A percentile compares a stretch with the other conserved stretches of the same genome.
Conservation (phyloP, 2,797 vertebrate genomes). For the Mormyrus hasselquistii region DNA sequence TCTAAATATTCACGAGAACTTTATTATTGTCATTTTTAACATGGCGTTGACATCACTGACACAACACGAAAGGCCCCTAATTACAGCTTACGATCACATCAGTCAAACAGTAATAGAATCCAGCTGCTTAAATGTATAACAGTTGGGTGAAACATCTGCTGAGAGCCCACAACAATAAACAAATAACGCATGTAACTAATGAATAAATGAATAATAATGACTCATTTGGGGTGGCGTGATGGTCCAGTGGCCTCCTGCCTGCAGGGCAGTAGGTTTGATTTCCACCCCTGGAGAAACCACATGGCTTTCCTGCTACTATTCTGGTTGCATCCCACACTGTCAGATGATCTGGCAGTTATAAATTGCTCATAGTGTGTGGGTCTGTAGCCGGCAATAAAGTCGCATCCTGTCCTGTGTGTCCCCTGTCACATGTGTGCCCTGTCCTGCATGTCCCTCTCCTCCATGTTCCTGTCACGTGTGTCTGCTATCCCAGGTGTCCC, state of each 20-base stretch:
- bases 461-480: not conserved
- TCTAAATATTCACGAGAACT: not conserved
- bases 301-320: not conserved
- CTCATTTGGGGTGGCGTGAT: not conserved
- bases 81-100: not conserved
- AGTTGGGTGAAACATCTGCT: slow-evolving; percentile 3
- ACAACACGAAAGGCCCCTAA: not conserved
- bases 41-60: not conserved
- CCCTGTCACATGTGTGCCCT: not conserved
- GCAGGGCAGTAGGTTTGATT: not conserved
- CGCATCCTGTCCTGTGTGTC: not conserved
- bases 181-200: not conserved
- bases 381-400: not conserved
- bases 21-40: not conserved
- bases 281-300: not conserved
- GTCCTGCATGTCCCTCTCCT: not conserved
- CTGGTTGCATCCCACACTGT: not conserved
- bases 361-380: not conserved
- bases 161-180: not conserved
- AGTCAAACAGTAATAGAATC: slow-evolving; percentile 6
- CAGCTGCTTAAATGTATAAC: slow-evolving; percentile 3
- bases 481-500: not conserved
- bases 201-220: not conserved
- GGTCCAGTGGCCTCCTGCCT: not conserved
- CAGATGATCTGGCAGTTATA: not conserved